These are phyloP conservation scores for Hololepta plana DNA, from an alignment of 2,888 invertebrate genomes.

Conservation along the genomic window DNA sequence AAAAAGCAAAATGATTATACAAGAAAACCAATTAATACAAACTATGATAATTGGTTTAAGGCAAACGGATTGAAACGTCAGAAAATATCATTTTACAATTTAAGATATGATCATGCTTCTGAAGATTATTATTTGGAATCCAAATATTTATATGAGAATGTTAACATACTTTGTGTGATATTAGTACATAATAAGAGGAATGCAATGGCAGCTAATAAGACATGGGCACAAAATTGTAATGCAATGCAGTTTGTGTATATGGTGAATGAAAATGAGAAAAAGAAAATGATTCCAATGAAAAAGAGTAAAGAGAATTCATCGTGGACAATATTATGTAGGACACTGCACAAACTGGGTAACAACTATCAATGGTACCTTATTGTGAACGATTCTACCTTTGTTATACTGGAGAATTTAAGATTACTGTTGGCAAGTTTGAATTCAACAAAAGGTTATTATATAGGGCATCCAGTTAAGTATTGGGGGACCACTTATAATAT, in stretches of 20 bases:
- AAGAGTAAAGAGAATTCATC: constrained; percentile 16
- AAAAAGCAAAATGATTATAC: too few relatives aligned
- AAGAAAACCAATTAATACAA: constrained; percentile 6
- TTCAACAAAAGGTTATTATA: constrained; percentile 28
- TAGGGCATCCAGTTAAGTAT: constrained; percentile 33
- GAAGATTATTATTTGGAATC: constrained; percentile 13
- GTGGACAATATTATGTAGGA: constrained; percentile 20
- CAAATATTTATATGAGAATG: constrained; percentile 13
- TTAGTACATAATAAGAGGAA: constrained; percentile 13
- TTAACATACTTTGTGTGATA: constrained; percentile 14
- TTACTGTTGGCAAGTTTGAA: constrained; percentile 29
- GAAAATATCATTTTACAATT: constrained; percentile 7
- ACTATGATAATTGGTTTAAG: constrained; percentile 10
- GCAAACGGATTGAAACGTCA: constrained; percentile 7
- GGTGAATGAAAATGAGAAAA: constrained; percentile 12
- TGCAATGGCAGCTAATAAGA: constrained; percentile 14
- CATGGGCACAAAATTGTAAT: constrained; percentile 25
- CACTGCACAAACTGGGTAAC: constrained; percentile 13
- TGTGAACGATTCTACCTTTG: constrained; percentile 34
- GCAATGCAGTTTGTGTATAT: constrained; percentile 15
- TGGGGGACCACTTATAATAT: constrained; percentile 36
- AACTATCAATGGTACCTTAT: constrained; percentile 33
- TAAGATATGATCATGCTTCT: constrained; percentile 10
- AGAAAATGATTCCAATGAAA: constrained; percentile 15
- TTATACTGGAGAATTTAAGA: constrained; percentile 35